Evolutionary conservation across 2,797 vertebrate genomes (phyloP).

Genomic region (Enteromius paludinosus): DNA sequence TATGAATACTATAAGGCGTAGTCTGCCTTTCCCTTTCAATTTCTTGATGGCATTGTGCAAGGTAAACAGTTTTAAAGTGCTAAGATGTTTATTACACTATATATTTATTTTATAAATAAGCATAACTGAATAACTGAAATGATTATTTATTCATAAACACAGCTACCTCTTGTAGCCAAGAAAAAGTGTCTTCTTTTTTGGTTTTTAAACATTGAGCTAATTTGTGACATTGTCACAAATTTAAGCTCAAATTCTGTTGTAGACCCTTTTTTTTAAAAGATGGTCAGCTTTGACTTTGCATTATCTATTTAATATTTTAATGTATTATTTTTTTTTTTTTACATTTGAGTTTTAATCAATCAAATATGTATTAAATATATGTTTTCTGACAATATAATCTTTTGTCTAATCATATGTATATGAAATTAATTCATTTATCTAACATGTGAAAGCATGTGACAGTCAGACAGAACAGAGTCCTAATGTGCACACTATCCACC

Average conservation of each 20-base stretch:
- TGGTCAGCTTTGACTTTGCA: not conserved
- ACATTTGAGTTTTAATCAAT: not conserved
- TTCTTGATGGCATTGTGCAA: not conserved
- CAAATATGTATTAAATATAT: not conserved
- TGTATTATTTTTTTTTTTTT: not conserved
- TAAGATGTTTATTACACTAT: not conserved
- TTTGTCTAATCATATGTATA: too few relatives aligned
- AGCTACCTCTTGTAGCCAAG: not conserved
- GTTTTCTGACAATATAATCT: not conserved
- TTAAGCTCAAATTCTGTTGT: not conserved
- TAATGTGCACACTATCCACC: too few relatives aligned
- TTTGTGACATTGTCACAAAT: not conserved
- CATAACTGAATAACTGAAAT: not conserved
- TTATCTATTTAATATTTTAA: not conserved
- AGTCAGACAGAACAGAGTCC: not conserved
- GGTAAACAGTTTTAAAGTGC: not conserved
- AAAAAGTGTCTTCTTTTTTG: not conserved
- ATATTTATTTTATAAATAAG: not conserved
- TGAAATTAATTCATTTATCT: not conserved
- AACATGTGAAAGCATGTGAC: not conserved
- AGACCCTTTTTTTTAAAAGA: not conserved
- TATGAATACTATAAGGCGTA: not conserved
- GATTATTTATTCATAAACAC: not conserved
- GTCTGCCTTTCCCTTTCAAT: not conserved
- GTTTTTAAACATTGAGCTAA: not conserved